Evolutionary conservation across 2,797 vertebrate species (phyloP), one percentile per base, ranked within the genome.

Genomic region (Martes flavigula): DNA sequence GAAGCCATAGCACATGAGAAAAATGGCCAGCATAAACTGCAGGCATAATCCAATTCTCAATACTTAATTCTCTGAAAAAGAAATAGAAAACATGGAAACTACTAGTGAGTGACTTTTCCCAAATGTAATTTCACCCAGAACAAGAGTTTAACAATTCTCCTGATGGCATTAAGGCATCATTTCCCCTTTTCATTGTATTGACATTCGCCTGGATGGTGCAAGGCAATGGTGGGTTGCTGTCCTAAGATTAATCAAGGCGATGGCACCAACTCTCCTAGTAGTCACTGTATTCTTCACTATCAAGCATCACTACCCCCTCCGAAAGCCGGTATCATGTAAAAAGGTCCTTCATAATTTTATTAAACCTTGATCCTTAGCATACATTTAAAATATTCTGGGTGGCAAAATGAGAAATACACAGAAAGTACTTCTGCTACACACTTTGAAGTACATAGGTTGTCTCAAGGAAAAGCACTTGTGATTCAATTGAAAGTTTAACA

Each of bases 1-100:
- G 99, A 96, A 99, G 98, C 99, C 99, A 99, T 2, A 99, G 96
- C 11, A 99, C 99, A 35, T 98, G 98, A 86, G 99, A 99, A 98
- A 99, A 98, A 46, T 99, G 99, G 27, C 99, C 99, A 75, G 99
- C 99, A 78, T 99, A 99, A 64, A 99, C 99, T 98, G 99, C 99
- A 94, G 99, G 99, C 99, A 99, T 99, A 96, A 99, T 99, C 99
- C 99, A 99, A 98, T 99, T 99, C 95, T 99, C 99, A 98, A 99
- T 99, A 97, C 99, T 99, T 96, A 99, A 96, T 97, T 99, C 99
- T 97, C 99, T 99, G 98, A 25, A 98, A 97, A 96, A 38, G 60
- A 97, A 96, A 98, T 0, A 82, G 1, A 79, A 92, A 96, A 51
- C 18, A 66, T 79, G 60, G 60, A 73, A 77, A 88, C 5, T 89